These are phyloP conservation scores for Lepilemur septentrionalis DNA, from an alignment of 2,797 vertebrate species.

Conservation along the genomic window DNA sequence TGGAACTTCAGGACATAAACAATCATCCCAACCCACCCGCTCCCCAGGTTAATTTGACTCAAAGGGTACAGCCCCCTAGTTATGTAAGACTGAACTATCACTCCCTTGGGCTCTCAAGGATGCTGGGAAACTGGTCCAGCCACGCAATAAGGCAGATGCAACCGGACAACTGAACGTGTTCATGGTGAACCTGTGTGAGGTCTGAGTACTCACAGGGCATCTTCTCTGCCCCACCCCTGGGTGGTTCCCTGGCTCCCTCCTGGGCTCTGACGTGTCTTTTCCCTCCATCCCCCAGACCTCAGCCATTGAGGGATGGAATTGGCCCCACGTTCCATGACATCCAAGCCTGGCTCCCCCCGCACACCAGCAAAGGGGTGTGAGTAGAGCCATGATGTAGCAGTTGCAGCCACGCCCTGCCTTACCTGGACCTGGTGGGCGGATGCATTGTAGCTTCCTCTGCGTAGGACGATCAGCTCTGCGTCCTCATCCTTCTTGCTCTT, in stretches of 20 bases:
- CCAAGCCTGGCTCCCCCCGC: too few species aligned
- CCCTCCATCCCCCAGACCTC: neutral
- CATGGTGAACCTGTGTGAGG: neutral
- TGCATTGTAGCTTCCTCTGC: slow-evolving; percentile 55
- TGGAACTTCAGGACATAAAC: neutral
- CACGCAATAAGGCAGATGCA: neutral
- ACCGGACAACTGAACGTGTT: neutral
- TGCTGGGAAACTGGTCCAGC: neutral
- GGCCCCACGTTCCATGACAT: rapidly evolving
- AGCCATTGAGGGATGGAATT: neutral
- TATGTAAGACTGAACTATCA: neutral
- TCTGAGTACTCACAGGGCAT: rapidly evolving
- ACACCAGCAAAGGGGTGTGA: neutral
- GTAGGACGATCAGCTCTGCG: slow-evolving; percentile 71
- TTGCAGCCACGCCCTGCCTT: rapidly evolving
- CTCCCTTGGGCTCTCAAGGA: neutral
- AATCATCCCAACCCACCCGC: neutral
- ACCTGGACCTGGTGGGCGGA: slow-evolving; percentile 58
- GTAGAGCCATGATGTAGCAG: rapidly evolving
- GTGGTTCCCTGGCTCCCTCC: neutral
- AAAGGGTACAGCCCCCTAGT: neutral
- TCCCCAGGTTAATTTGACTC: neutral
- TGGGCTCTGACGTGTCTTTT: neutral
- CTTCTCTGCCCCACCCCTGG: too few species aligned
- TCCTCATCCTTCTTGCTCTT: slow-evolving; percentile 76